Percentiles rank a stretch among this genome's conserved stretches.
These are phyloP conservation scores for Zoanthus sociatus DNA, from an alignment of 92 coral and sea anemone genomes.

Conservation along the genomic window DNA sequence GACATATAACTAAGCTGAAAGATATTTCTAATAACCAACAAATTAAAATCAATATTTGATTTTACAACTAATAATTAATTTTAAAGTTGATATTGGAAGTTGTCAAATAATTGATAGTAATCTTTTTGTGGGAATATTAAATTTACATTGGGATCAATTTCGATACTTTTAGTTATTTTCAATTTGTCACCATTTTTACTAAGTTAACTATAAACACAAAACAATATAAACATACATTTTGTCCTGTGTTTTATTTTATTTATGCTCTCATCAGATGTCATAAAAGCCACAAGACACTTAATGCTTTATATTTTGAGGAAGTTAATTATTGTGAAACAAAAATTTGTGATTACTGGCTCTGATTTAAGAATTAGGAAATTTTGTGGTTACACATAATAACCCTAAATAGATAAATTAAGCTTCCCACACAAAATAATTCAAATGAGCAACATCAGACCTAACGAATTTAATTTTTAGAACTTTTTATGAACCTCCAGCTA, in stretches of 20 bases:
- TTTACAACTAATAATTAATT: too few species aligned
- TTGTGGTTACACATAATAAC: background rate
- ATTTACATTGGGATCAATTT: background rate
- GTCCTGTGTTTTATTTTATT: background rate
- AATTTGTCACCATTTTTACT: conserved; percentile 2
- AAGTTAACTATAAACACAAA: background rate
- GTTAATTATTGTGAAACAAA: background rate
- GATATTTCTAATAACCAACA: background rate
- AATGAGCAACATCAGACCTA: background rate
- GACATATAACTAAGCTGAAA: background rate
- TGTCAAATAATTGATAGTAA: background rate
- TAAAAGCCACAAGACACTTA: background rate
- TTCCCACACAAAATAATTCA: conserved; percentile 3
- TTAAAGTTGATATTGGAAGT: background rate
- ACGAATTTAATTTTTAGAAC: background rate
- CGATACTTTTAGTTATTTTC: background rate
- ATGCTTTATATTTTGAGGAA: too few species aligned
- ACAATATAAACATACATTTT: background rate
- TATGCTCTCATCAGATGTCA: background rate
- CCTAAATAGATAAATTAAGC: background rate
- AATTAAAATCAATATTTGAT: too few species aligned
- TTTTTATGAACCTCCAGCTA: background rate
- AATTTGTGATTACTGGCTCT: background rate
- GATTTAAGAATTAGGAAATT: conserved; percentile 1
- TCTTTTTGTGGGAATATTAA: background rate